Evolutionary conservation across 2,797 vertebrate species (phyloP).

Genomic region (Gymnothorax reevesii): DNA sequence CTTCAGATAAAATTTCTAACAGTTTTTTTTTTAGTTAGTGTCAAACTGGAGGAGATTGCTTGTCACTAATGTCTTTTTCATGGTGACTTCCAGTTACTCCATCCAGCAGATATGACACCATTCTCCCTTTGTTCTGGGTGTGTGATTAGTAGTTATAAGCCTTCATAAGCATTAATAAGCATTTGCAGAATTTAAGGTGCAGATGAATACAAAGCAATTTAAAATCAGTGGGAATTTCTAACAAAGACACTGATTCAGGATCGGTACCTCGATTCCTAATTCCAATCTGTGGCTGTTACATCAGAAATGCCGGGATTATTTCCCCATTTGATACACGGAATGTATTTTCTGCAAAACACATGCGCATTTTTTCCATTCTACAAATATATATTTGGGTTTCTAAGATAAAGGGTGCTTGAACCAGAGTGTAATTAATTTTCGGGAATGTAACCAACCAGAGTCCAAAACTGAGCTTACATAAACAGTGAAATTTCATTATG

Average conservation of each 20-base stretch:
- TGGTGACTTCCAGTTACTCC: not conserved
- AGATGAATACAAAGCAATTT: no score
- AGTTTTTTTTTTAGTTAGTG: no score
- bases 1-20: no score
- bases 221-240: no score
- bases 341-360: not conserved
- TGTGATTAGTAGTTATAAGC: no score
- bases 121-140: not conserved
- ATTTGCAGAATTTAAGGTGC: no score
- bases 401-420: not conserved
- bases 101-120: not conserved
- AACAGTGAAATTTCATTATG: not conserved
- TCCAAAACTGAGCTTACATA: not conserved
- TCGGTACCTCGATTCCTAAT: not conserved
- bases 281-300: not conserved
- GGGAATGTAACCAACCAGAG: not conserved
- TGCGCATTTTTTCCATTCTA: not conserved
- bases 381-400: not conserved
- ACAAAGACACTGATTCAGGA: not conserved
- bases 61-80: no score
- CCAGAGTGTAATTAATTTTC: not conserved
- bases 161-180: no score
- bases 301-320: not conserved
- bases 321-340: not conserved
- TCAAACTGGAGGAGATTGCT: no score